Conservation (phyloP, 2,888 invertebrate species). For the Plusia festucae region DNA sequence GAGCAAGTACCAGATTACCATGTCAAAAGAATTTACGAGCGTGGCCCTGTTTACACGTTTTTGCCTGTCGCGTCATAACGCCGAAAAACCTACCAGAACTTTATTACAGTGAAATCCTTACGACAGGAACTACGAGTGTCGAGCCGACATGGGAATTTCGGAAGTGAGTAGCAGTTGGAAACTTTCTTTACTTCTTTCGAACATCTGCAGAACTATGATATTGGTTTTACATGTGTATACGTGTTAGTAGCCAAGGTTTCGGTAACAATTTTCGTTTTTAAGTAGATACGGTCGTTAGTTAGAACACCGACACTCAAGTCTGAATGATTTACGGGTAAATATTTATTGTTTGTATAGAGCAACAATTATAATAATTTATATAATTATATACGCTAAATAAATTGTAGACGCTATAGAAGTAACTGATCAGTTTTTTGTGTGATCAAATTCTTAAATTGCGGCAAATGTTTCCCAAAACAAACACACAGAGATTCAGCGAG, state of each 20-base stretch:
- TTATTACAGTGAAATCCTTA: slow-evolving; percentile 70
- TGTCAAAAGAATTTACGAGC: slow-evolving; percentile 80
- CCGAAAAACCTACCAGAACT: slow-evolving; percentile 70
- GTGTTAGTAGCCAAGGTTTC: too few species aligned
- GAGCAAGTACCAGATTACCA: slow-evolving; percentile 75
- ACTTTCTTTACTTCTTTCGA: slow-evolving; percentile 44
- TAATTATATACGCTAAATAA: too few species aligned
- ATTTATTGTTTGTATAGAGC: too few species aligned
- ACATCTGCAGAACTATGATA: slow-evolving; percentile 40
- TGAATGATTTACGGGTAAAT: too few species aligned
- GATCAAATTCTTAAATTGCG: too few species aligned
- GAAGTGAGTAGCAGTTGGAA: slow-evolving; percentile 45
- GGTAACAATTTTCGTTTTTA: too few species aligned
- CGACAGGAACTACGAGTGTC: slow-evolving; percentile 58
- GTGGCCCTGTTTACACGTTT: slow-evolving; percentile 74
- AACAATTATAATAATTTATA: too few species aligned
- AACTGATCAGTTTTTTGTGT: too few species aligned
- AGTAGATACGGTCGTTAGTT: too few species aligned
- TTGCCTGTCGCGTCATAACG: slow-evolving; percentile 68
- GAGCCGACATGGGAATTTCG: slow-evolving; percentile 47
- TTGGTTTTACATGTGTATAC: slow-evolving; percentile 21
- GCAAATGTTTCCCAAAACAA: neutral
- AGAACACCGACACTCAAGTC: too few species aligned
- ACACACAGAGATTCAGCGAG: neutral
- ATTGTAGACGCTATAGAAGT: too few species aligned